Base-by-base conservation (phyloP, 2,797 vertebrate genomes). In the Malurus leucopterus region DNA sequence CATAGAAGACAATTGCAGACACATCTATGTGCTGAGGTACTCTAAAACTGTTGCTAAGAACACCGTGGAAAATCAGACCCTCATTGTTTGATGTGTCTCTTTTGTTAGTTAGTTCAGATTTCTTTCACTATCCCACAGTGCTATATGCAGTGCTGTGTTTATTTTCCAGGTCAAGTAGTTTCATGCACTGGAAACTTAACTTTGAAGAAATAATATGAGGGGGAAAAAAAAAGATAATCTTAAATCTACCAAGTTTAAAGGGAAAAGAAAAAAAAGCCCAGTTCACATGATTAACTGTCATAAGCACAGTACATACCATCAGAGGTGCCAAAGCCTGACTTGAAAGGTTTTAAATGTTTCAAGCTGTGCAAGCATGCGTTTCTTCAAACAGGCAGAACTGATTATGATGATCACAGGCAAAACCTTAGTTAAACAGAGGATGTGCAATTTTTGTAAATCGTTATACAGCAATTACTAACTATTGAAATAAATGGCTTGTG, bases 281-380 rank as follows among this genome's bases (percentile, higher is more conserved):
- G 73, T 94, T 95, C 83, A 94, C 93, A 95, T 95, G 94, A 97
- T 96, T 96, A 97, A 96, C 95, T 96, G 96, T 96, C 95, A 94
- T 93, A 95, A 93, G 95, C 90, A 96, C 44, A 72, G 87, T 75
- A 94, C 94, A 95, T 93, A 94, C 92, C 95, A 92, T 90, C 80
- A 89, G 91, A 92, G 53, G 90, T 96, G 94, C 95, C 94, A 96
- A 94, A 96, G 88, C 72, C 94, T 81, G 29, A 91, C 93, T 95
- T 96, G 94, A 96, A 97, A 95, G 92, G 85, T 94, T 95, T 92
- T 95, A 96, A 97, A 96, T 87, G 86, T 87, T 97, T 97, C 95
- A 96, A 95, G 95, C 95, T 97, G 95, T 95, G 91, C 86, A 95
- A 96, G 94, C 94, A 95, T 88, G 81, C 84, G 23, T 95, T 95